Conservation (phyloP, 2,113 vertebrate species). For the Bambusicola thoracicus region DNA sequence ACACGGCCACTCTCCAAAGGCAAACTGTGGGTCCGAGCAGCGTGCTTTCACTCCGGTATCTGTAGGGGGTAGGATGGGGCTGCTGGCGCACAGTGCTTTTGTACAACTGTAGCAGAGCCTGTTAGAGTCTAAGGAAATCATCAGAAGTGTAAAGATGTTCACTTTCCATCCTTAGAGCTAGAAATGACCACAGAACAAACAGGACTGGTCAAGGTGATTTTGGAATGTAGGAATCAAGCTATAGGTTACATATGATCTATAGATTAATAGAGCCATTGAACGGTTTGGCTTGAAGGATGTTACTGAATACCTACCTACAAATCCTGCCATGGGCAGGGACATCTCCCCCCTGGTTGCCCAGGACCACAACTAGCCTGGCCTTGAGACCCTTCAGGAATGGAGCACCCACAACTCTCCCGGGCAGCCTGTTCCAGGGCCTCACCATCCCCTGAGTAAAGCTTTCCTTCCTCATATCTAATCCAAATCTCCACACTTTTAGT, state of each 20-base stretch:
- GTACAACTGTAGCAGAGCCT: not conserved
- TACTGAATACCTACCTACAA: not conserved
- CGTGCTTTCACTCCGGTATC: not conserved
- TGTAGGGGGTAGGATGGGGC: not conserved
- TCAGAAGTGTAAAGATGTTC: not conserved
- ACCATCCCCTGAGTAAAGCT: not conserved
- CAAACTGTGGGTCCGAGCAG: not conserved
- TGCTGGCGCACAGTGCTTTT: not conserved
- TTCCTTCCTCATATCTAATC: not conserved
- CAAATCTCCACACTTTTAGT: not conserved
- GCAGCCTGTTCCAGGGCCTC: not conserved
- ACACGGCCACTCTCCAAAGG: accelerated
- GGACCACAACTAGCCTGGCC: not conserved
- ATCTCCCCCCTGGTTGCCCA: not conserved
- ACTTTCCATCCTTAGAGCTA: not conserved
- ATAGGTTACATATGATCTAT: not conserved
- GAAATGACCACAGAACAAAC: not conserved
- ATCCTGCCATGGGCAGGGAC: not conserved
- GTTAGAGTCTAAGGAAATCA: not conserved
- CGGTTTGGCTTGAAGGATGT: not conserved
- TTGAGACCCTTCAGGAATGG: not conserved
- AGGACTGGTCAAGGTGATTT: not conserved
- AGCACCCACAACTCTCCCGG: not conserved
- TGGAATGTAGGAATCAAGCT: not conserved
- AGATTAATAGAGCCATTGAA: not conserved